Evolutionary conservation across 2,797 vertebrate genomes (phyloP), one percentile per base, ranked within the genome.

Genomic region (Taeniopygia guttata): DNA sequence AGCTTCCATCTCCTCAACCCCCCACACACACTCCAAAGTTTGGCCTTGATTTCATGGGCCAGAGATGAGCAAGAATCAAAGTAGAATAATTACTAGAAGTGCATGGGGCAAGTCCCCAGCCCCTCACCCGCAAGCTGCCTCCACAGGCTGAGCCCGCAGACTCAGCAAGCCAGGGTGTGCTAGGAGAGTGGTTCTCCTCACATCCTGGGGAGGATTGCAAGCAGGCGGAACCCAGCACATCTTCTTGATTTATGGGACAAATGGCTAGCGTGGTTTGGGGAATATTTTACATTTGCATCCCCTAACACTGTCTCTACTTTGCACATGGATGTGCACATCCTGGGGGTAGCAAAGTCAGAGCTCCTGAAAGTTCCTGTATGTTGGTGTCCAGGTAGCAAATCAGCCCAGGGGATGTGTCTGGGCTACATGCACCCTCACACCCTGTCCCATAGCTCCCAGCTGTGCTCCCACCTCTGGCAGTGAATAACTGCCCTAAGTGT

Each of bases 21-120:
- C 84, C n/a, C 67, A 2, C 64, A 20, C 69, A 32, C 4, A 0
- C 91, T 84, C 69, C 54, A 19, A 60, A 89, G 60, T 81, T 85
- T 93, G 91, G 80, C 91, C 92, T 96, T 90, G 85, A 94, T 94
- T 95, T 96, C 70, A 86, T 69, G 83, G 96, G 94, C 92, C 77
- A 85, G 56, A 89, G 92, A 88, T 85, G 85, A 95, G 87, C 86
- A 60, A 92, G 83, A 92, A 95, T 94, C 89, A 89, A 95, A 90
- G 79, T 62, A 49, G 82, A 90, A 76, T 94, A 87, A 93, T 94
- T 91, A 80, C 55, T 62, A 34, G 34, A 68, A 83, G 84, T 5
- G 4, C 40, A 51, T 4, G 5, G 62, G 59, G 70, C 70, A 84
- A 16, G 56, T 84, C 68, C n/a, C 73, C n/a, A 30, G 40, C 46